Evolutionary conservation across 2,113 vertebrate species (phyloP).

Genomic region (Dromaius novaehollandiae): DNA sequence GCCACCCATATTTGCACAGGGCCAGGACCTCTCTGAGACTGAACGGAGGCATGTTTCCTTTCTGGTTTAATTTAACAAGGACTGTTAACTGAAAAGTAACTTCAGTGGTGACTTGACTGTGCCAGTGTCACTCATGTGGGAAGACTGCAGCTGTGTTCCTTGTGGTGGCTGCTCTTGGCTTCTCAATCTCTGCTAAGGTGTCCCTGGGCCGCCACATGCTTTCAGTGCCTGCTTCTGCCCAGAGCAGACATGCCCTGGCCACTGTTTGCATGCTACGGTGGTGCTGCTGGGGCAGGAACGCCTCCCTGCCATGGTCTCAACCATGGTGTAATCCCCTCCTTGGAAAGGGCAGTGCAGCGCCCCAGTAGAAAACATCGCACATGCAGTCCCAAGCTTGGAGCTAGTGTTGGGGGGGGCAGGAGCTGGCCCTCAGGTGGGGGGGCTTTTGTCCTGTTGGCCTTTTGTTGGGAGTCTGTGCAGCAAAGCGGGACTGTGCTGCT

Average conservation of each 20-base stretch:
- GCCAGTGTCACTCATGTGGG: accelerated
- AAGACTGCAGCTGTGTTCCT: not conserved
- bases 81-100: not conserved
- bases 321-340: accelerated
- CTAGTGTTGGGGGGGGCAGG: not conserved
- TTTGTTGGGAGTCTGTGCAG: not conserved
- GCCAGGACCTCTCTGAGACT: not conserved
- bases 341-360: not conserved
- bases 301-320: not conserved
- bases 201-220: not conserved
- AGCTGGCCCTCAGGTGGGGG: not conserved
- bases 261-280: not conserved
- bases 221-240: too few relatives aligned
- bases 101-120: not conserved
- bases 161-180: not conserved
- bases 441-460: not conserved
- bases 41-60: not conserved
- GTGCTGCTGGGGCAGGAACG: not conserved
- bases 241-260: not conserved
- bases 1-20: not conserved
- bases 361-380: not conserved
- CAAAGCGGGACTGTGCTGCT: not conserved
- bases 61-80: not conserved
- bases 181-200: not conserved
- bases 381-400: not conserved